phyloP scores from a whole-genome alignment of 2,797 vertebrate species.

The Notamacropus eugenii region DNA sequence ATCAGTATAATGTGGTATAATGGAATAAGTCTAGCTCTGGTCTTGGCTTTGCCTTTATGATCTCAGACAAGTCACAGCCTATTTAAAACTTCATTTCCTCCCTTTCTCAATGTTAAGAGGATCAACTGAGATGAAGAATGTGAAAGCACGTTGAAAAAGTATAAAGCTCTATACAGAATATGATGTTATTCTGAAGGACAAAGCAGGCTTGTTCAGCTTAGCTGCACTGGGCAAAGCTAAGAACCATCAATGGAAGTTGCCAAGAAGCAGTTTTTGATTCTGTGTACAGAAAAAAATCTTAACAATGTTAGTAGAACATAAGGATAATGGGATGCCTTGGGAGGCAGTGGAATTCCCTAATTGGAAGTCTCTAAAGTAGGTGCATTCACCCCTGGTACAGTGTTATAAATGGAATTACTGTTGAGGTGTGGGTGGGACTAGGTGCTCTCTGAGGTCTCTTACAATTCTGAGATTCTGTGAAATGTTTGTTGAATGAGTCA shows the following conservation, averaged over 20 bases:
- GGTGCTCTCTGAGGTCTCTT: background rate
- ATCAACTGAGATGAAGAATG: conserved; percentile 1
- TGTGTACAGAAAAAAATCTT: background rate
- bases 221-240: background rate
- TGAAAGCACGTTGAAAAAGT: background rate
- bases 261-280: background rate
- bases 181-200: background rate
- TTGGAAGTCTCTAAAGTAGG: background rate
- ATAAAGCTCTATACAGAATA: background rate
- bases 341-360: background rate
- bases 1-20: background rate
- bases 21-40: background rate
- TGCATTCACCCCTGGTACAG: background rate
- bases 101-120: background rate
- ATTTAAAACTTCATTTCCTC: background rate
- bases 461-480: background rate
- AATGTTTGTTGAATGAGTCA: conserved; percentile 27
- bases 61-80: background rate
- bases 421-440: background rate
- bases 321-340: background rate
- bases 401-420: background rate
- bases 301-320: background rate
- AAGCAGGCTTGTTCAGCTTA: background rate
- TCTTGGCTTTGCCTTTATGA: background rate
- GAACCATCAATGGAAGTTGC: background rate